These are phyloP conservation scores for Erethizon dorsatum DNA, from an alignment of 2,797 vertebrate genomes.

Conservation along the genomic window DNA sequence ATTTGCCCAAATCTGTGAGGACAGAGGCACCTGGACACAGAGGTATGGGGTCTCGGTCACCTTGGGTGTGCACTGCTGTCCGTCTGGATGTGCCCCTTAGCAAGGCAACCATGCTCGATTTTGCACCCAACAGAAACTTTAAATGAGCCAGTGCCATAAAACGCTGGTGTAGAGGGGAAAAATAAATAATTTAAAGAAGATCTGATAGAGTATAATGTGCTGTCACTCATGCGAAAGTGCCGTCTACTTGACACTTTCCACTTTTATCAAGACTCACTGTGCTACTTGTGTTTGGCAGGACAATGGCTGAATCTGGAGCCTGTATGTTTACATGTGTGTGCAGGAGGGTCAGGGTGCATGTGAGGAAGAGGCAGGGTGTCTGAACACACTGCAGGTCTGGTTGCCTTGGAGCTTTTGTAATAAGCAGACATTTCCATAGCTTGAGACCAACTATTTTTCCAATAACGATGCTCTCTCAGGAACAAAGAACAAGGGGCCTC, in stretches of 20 bases:
- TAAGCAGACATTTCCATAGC: conserved; percentile 76
- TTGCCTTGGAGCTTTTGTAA: conserved; percentile 82
- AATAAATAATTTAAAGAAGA: background rate
- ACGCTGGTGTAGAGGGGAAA: background rate
- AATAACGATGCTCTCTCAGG: conserved; percentile 67
- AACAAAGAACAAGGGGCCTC: conserved; percentile 82
- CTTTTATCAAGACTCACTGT: background rate
- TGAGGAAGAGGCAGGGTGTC: background rate
- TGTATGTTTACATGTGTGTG: accelerated
- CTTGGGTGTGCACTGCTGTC: accelerated
- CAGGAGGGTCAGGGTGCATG: background rate
- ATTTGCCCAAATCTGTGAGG: background rate
- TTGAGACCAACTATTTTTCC: conserved; percentile 84
- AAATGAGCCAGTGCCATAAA: background rate
- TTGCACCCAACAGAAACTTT: background rate
- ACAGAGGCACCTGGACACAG: background rate
- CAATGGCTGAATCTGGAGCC: accelerated
- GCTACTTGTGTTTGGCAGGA: background rate
- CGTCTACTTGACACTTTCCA: accelerated
- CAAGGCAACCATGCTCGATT: too few species aligned
- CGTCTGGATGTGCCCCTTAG: accelerated
- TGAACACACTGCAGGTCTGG: background rate
- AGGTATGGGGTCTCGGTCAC: accelerated
- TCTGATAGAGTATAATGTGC: accelerated
- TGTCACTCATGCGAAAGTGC: background rate